Evolutionary conservation across 1,140 invertebrate species (phyloP).

Genomic region (Euglossa dilemma): DNA sequence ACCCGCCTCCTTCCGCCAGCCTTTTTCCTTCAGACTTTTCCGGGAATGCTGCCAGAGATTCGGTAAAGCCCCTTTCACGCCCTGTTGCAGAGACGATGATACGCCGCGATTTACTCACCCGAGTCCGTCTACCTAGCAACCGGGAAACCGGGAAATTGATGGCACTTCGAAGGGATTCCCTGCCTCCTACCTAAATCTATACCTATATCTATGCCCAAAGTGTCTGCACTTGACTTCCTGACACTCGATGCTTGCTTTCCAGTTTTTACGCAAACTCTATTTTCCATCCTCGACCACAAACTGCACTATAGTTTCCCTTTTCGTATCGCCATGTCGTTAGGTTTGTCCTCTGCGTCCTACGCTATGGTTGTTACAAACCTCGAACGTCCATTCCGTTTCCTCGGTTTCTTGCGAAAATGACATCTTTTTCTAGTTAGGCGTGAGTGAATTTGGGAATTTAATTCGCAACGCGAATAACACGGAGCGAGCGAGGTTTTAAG

Average conservation of each 20-base stretch:
- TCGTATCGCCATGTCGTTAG: too few relatives aligned
- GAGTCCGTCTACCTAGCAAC: conserved; percentile 19
- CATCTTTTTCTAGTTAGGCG: too few relatives aligned
- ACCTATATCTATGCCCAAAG: neutral
- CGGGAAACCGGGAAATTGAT: conserved; percentile 50
- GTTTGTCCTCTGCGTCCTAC: too few relatives aligned
- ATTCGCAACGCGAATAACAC: too few relatives aligned
- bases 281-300: neutral
- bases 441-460: too few relatives aligned
- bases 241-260: neutral
- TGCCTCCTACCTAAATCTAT: neutral
- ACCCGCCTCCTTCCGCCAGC: conserved; percentile 36
- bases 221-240: conserved; percentile 14
- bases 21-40: conserved; percentile 65
- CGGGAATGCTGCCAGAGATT: conserved; percentile 71
- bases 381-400: too few relatives aligned
- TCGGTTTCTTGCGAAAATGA: too few relatives aligned
- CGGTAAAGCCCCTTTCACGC: conserved; percentile 70
- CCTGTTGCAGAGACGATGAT: conserved; percentile 68
- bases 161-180: conserved; percentile 34
- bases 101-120: conserved; percentile 65
- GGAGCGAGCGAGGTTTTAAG: neutral
- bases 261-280: neutral
- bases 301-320: too few relatives aligned
- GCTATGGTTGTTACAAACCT: too few relatives aligned